A percentile compares a stretch with the other conserved stretches of the same genome.
phyloP scores from a whole-genome alignment of 2,797 vertebrate genomes.

The Schizopygopsis malacanthus region DNA sequence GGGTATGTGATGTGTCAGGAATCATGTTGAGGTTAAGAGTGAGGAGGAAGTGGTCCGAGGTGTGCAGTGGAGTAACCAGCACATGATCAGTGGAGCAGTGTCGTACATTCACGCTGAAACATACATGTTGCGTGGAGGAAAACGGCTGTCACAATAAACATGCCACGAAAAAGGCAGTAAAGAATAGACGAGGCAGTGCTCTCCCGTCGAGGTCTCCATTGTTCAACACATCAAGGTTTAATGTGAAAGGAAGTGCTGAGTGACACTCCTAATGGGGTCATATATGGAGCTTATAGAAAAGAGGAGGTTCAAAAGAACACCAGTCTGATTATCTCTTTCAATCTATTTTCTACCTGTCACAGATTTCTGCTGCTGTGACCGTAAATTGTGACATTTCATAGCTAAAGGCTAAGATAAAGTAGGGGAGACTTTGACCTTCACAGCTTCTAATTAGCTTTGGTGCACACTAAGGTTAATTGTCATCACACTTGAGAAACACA shows the following conservation, averaged over 20 bases:
- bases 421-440: slow-evolving; percentile 9
- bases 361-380: background rate
- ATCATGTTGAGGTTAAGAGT: no score
- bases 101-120: background rate
- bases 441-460: slow-evolving; percentile 20
- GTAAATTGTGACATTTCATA: slow-evolving; percentile 8
- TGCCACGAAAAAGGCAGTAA: slow-evolving; percentile 9
- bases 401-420: background rate
- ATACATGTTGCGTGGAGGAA: background rate
- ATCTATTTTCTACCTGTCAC: background rate
- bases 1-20: no score
- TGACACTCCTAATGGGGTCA: slow-evolving; percentile 29
- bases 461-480: slow-evolving; percentile 18
- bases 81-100: no score
- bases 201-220: slow-evolving; percentile 50
- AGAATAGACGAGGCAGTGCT: slow-evolving; percentile 22
- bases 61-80: no score
- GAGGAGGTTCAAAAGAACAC: slow-evolving; percentile 44
- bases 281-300: slow-evolving; percentile 25
- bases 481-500: slow-evolving; percentile 18
- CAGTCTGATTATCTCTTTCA: slow-evolving; percentile 6
- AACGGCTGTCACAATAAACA: slow-evolving; percentile 58
- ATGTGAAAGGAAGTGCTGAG: slow-evolving; percentile 45
- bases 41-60: no score
- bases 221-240: slow-evolving; percentile 54